Base-by-base conservation (phyloP, 2,113 vertebrate species). In the Callipepla californica region DNA sequence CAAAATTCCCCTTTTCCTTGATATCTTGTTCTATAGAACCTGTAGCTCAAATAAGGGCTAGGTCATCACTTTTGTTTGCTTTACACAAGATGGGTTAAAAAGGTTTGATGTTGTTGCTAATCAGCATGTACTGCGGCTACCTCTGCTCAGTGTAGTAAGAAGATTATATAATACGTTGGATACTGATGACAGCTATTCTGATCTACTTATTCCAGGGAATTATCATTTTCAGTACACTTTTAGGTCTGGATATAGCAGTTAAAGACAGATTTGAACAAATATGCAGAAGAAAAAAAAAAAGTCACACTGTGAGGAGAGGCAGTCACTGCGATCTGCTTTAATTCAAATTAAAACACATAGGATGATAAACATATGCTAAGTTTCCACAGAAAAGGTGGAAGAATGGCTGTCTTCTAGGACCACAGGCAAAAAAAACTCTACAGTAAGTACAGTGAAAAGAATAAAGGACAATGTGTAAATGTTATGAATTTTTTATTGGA, bases 171-270 rank as follows among this genome's bases (percentile, higher is more conserved):
- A 9, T 5, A 30, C 7, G 5, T 18, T 48, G 34, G n/a, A 44
- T 21, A 53, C 7, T 18, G 15, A 32, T 17, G 23, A 48, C 16
- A 77, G 7, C 12, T 47, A 2, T 42, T 72, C 19, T 61, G 3
- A 23, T 20, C 13, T 51, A 38, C 4, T 30, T 82, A 13, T 23
- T 69, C 22, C 47, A 42, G 3, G 16, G 3, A 69, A 2, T 1
- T 22, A 4, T 44, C 1, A 0, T 78, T 20, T 67, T 7, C 18
- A 42, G 6, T 5, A 21, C 1, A 1, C 0, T 2, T 68, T 57
- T 40, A 51, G 6, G 19, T 80, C 57, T 73, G 13, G 4, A 7
- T 48, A 20, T 9, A 89, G 20, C 11, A 8, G 5, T 30, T 75
- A 68, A 59, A 68, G 32, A 48, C n/a, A 0, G 2, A 26, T 65